Percentiles rank a stretch among this genome's conserved stretches.
phyloP scores from a whole-genome alignment of 35 echinoderm and acorn worm species.

The Apostichopus parvimensis region DNA sequence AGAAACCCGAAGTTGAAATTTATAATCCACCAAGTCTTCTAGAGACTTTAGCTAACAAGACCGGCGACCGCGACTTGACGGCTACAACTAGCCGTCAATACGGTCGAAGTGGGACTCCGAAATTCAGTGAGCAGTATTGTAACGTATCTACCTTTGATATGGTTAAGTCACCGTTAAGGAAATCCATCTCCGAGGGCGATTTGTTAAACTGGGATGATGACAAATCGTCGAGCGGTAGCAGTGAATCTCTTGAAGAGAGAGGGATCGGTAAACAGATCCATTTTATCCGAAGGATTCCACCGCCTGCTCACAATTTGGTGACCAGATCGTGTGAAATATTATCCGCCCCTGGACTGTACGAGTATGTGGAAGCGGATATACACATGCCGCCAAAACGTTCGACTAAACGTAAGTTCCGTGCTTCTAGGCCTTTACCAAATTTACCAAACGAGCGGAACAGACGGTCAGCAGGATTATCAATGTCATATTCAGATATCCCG shows the following conservation, averaged over 20 bases:
- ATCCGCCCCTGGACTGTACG: not conserved
- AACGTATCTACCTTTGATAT: constrained; percentile 1
- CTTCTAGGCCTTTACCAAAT: not conserved
- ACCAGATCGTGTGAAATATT: constrained; percentile 3
- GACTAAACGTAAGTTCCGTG: not conserved
- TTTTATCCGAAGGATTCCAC: not conserved
- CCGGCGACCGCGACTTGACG: not conserved
- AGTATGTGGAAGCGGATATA: not conserved
- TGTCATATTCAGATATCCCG: not conserved
- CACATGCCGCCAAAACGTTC: not conserved
- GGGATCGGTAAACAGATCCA: not conserved
- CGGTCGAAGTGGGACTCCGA: not conserved
- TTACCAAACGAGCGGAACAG: not conserved
- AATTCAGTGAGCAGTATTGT: not conserved
- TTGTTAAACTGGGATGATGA: not conserved
- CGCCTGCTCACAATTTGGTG: not conserved
- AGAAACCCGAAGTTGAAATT: not conserved
- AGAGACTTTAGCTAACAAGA: not conserved
- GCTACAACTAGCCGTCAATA: not conserved
- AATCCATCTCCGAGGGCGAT: constrained; percentile 24
- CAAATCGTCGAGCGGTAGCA: not conserved
- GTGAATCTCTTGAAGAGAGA: not conserved
- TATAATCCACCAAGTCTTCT: constrained; percentile 11
- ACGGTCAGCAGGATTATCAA: not conserved
- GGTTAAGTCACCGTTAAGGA: constrained; percentile 28